Conservation (phyloP, 2,888 invertebrate species). For the Hydraecia micacea region DNA sequence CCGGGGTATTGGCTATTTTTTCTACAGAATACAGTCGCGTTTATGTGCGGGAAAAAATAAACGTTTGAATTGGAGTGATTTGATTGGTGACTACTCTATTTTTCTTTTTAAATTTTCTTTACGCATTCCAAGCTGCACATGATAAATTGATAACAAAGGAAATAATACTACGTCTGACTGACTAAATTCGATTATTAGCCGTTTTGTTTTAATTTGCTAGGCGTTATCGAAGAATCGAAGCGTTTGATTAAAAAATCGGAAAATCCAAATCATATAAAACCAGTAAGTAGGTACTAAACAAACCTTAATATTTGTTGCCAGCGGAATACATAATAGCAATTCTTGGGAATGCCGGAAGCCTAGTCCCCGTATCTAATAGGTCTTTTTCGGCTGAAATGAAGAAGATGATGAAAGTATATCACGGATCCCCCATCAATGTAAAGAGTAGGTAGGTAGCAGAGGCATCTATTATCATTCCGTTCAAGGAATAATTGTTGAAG, state of each 20-base stretch:
- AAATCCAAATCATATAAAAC: neutral
- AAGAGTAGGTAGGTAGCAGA: neutral
- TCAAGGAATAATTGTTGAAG: slow-evolving; percentile 36
- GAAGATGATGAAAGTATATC: neutral
- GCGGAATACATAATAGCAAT: neutral
- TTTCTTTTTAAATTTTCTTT: neutral
- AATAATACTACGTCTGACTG: neutral
- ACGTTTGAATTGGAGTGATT: neutral
- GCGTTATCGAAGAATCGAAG: neutral
- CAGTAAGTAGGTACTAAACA: neutral
- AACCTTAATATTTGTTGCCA: neutral
- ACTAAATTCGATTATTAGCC: too few species aligned
- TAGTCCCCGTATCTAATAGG: neutral
- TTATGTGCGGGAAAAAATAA: neutral
- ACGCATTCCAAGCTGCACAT: neutral
- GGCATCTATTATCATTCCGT: slow-evolving; percentile 2
- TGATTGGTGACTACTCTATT: neutral
- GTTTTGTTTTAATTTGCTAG: slow-evolving; percentile 1
- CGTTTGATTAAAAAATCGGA: neutral
- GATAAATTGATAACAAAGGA: neutral
- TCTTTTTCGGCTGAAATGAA: neutral
- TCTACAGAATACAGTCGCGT: too few species aligned
- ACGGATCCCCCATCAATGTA: slow-evolving; percentile 1
- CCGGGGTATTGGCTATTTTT: too few species aligned
- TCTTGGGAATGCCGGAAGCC: neutral